A percentile compares a stretch with the other conserved stretches of the same genome.
phyloP scores from a whole-genome alignment of 2,113 vertebrate species.

The Nyctibius bracteatus region DNA sequence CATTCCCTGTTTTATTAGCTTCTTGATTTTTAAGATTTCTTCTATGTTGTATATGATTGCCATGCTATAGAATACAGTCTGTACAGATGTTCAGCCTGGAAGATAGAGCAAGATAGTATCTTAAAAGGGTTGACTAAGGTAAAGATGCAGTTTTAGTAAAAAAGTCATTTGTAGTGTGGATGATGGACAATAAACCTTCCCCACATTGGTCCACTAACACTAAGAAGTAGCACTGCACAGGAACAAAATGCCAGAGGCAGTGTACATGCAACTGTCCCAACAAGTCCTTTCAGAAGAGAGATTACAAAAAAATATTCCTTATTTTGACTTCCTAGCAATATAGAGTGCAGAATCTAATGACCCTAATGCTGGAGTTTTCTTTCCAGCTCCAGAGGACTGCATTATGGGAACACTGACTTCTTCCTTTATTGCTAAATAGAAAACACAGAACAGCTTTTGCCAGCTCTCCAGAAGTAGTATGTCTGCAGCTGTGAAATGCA shows the following conservation, averaged over 20 bases:
- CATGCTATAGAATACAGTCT: not conserved
- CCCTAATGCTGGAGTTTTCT: not conserved
- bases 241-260: not conserved
- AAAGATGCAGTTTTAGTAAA: not conserved
- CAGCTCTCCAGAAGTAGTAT: not conserved
- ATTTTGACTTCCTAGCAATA: constrained; percentile 74
- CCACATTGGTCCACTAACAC: not conserved
- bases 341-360: constrained; percentile 71
- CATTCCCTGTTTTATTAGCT: not conserved
- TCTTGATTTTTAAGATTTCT: not conserved
- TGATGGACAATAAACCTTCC: not conserved
- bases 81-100: not conserved
- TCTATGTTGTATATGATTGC: not conserved
- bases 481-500: constrained; percentile 33
- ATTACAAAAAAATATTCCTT: not conserved
- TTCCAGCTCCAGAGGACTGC: constrained; percentile 25
- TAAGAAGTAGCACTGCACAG: not conserved
- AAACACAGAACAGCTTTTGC: not conserved
- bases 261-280: not conserved
- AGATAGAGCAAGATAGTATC: not conserved
- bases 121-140: not conserved
- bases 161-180: not conserved
- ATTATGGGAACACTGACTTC: not conserved
- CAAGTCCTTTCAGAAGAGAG: not conserved
- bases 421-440: constrained; percentile 42